These are phyloP conservation scores for Crossaster papposus DNA, from an alignment of 53 echinoderm and acorn worm species.

Conservation along the genomic window DNA sequence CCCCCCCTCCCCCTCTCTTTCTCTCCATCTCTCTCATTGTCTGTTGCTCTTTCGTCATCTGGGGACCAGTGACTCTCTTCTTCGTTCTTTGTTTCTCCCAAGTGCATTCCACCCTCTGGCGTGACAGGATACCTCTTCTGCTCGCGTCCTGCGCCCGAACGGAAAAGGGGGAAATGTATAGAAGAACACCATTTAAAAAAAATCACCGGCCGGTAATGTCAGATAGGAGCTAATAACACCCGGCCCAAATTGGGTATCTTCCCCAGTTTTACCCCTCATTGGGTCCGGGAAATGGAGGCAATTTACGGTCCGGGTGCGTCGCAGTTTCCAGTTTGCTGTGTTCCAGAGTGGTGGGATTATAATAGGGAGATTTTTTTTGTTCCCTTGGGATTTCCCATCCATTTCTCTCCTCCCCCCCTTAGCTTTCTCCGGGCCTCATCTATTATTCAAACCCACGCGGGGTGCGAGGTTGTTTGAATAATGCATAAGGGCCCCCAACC, in stretches of 20 bases:
- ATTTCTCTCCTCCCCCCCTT: slow-evolving; percentile 39
- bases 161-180: not conserved
- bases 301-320: slow-evolving; percentile 42
- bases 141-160: not conserved
- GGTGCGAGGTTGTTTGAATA: slow-evolving; percentile 58
- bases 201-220: slow-evolving; percentile 28
- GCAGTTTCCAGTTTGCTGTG: slow-evolving; percentile 33
- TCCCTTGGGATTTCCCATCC: slow-evolving; percentile 20
- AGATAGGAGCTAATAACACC: slow-evolving; percentile 20
- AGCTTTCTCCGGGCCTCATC: slow-evolving; percentile 40
- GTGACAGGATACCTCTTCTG: not conserved
- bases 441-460: slow-evolving; percentile 54
- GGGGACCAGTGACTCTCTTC: slow-evolving; percentile 41
- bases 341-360: not conserved
- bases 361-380: not conserved
- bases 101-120: not conserved
- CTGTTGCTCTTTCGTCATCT: not conserved
- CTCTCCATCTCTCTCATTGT: too few relatives aligned
- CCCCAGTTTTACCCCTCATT: slow-evolving; percentile 57
- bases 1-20: too few relatives aligned
- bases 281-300: slow-evolving; percentile 53
- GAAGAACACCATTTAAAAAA: too few relatives aligned
- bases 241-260: slow-evolving; percentile 15
- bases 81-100: not conserved
- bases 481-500: slow-evolving; percentile 11